Percentiles rank a stretch among this genome's conserved stretches.
phyloP scores from a whole-genome alignment of 2,797 vertebrate genomes.

The Anguilla marmorata region DNA sequence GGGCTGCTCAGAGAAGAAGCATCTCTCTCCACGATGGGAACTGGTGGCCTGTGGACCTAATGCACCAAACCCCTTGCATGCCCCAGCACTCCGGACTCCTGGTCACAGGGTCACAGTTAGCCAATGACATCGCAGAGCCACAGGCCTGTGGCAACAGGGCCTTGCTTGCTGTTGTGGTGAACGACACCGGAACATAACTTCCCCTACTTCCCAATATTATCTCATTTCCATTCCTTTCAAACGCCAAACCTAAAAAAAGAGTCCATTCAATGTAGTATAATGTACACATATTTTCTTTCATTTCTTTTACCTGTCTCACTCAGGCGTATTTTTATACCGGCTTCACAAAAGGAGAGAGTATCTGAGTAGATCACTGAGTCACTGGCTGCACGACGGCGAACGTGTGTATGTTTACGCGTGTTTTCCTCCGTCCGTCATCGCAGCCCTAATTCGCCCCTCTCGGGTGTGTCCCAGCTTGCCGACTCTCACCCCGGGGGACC shows the following conservation, averaged over 20 bases:
- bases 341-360: background rate
- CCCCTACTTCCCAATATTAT: background rate
- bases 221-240: background rate
- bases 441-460: background rate
- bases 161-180: background rate
- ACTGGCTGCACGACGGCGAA: background rate
- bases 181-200: background rate
- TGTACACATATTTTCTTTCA: background rate
- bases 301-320: background rate
- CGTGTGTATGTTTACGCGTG: slow-evolving; percentile 28
- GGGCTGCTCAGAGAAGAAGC: background rate
- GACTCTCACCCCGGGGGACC: slow-evolving; percentile 1
- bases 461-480: slow-evolving; percentile 19
- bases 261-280: background rate
- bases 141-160: background rate
- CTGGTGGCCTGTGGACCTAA: background rate
- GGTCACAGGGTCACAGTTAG: background rate
- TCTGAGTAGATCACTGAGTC: background rate
- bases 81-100: background rate
- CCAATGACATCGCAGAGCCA: background rate
- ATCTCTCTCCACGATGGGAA: background rate
- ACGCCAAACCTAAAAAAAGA: background rate
- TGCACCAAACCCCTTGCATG: background rate
- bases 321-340: background rate
- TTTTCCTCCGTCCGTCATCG: slow-evolving; percentile 12